These are phyloP conservation scores for Onchidella celtica DNA, from an alignment of 2,888 invertebrate genomes.

Conservation along the genomic window DNA sequence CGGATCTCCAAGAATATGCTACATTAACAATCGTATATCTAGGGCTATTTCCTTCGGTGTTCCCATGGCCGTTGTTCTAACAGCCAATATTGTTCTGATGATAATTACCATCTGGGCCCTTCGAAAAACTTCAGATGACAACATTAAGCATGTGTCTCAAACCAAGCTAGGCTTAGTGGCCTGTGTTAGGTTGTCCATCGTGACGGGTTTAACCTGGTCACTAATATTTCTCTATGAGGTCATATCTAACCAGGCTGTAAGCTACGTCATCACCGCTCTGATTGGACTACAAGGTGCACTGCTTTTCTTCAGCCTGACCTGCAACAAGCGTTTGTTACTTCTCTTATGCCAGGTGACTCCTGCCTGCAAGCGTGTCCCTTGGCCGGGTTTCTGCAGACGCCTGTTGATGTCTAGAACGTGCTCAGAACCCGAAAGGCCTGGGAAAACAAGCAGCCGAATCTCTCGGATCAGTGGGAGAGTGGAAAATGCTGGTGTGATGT, in stretches of 20 bases:
- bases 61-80: constrained; percentile 57
- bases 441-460: too few relatives aligned
- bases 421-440: too few relatives aligned
- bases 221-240: constrained; percentile 58
- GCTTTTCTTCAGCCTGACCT: constrained; percentile 58
- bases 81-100: constrained; percentile 61
- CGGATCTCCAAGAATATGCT: constrained; percentile 50
- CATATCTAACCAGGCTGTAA: constrained; percentile 50
- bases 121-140: not conserved
- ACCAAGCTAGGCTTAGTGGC: constrained; percentile 39
- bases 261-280: constrained; percentile 55
- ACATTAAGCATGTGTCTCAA: not conserved
- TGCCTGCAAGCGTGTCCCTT: too few relatives aligned
- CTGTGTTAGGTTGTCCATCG: constrained; percentile 59
- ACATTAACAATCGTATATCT: constrained; percentile 37
- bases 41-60: constrained; percentile 56
- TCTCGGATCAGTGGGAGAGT: too few relatives aligned
- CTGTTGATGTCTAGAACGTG: too few relatives aligned
- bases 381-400: too few relatives aligned
- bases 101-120: constrained; percentile 54
- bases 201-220: constrained; percentile 64
- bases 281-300: constrained; percentile 62
- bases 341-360: too few relatives aligned
- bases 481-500: too few relatives aligned
- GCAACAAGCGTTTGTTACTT: too few relatives aligned